phyloP scores from a whole-genome alignment of 2,797 vertebrate genomes.

The Amphiprion clarkii region DNA sequence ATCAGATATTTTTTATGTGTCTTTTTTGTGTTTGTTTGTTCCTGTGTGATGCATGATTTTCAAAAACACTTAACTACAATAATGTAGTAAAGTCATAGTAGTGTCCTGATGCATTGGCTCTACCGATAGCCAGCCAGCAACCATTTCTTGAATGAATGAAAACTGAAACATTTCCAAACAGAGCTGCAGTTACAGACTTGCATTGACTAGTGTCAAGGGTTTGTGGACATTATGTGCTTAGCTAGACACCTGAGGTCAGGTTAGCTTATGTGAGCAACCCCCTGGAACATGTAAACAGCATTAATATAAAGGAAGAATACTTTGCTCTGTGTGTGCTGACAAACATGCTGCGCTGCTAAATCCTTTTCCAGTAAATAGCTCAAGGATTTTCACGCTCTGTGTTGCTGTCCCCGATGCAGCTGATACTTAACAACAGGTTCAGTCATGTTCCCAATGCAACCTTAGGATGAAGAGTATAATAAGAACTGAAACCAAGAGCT shows the following conservation, averaged over 20 bases:
- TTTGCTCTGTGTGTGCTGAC: background rate
- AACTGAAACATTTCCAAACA: background rate
- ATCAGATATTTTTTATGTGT: too few species aligned
- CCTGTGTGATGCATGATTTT: too few species aligned
- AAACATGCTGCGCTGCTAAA: background rate
- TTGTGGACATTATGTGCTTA: slow-evolving; percentile 12
- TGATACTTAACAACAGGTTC: slow-evolving; percentile 32
- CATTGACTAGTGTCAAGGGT: background rate
- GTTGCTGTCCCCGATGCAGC: background rate
- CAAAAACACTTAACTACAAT: too few species aligned
- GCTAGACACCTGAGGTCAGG: background rate
- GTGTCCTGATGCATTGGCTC: too few species aligned
- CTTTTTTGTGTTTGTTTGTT: too few species aligned
- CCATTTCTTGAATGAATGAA: background rate
- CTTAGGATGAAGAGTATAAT: slow-evolving; percentile 32
- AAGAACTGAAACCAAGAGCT: slow-evolving; percentile 52
- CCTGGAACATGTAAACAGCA: slow-evolving; percentile 11
- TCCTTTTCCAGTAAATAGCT: slow-evolving; percentile 1
- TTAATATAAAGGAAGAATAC: background rate
- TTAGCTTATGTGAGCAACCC: background rate
- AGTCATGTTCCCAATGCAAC: slow-evolving; percentile 38
- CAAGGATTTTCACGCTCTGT: slow-evolving; percentile 8
- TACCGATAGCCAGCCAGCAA: background rate
- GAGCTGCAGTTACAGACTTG: slow-evolving; percentile 8
- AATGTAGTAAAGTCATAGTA: background rate